Percentiles rank a stretch among this genome's conserved stretches.
These are phyloP conservation scores for Dendropsophus ebraccatus DNA, from an alignment of 2,113 vertebrate species.

Conservation along the genomic window DNA sequence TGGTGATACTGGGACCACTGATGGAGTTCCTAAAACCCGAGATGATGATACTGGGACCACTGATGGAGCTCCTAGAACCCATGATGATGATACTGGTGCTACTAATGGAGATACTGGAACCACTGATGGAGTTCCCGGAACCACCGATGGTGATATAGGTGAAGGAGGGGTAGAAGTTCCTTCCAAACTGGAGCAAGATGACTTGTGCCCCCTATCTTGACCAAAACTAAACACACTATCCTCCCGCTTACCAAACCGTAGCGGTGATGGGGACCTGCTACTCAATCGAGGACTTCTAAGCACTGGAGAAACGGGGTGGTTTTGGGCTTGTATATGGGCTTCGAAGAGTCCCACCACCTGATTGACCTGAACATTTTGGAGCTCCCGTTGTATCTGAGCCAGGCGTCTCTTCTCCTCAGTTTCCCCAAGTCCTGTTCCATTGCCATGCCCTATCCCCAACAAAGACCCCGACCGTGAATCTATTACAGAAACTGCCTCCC, in stretches of 20 bases:
- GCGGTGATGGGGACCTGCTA: constrained; percentile 66
- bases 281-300: constrained; percentile 79
- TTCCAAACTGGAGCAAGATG: constrained; percentile 27
- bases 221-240: constrained; percentile 30
- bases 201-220: constrained; percentile 16
- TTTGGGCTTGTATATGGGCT: constrained; percentile 89
- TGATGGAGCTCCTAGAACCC: constrained; percentile 2
- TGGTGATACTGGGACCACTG: constrained; percentile 18
- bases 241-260: constrained; percentile 44
- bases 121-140: not conserved
- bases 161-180: constrained; percentile 19
- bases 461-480: not conserved
- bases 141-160: constrained; percentile 16
- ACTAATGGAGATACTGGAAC: not conserved
- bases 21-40: not conserved
- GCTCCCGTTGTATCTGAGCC: constrained; percentile 82
- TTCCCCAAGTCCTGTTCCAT: constrained; percentile 39
- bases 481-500: constrained; percentile 57
- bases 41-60: not conserved
- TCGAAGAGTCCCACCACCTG: constrained; percentile 92
- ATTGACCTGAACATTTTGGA: constrained; percentile 92
- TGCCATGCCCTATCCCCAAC: constrained; percentile 10
- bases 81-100: not conserved
- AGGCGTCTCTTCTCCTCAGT: constrained; percentile 71
- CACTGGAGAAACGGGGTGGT: constrained; percentile 64